These are phyloP conservation scores for Stichopus horrens DNA, from an alignment of 53 echinoderm and acorn worm species.

Conservation along the genomic window DNA sequence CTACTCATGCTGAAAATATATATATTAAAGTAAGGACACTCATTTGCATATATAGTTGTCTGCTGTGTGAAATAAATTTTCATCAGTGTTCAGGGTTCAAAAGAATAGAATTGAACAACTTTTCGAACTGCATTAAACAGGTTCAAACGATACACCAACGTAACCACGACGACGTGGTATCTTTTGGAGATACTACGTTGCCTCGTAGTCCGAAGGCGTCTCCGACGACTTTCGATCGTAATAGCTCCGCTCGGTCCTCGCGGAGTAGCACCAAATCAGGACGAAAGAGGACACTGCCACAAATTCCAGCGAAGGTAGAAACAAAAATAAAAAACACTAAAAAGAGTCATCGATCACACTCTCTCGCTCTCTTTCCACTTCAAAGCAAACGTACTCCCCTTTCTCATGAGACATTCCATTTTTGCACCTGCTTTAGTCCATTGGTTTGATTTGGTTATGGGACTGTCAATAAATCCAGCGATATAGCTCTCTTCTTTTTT, in stretches of 20 bases:
- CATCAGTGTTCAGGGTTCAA: no score
- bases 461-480: background rate
- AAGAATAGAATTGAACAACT: no score
- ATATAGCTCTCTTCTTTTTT: background rate
- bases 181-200: background rate
- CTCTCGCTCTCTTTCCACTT: background rate
- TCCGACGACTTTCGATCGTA: slow-evolving; percentile 23
- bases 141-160: background rate
- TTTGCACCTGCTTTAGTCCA: no score
- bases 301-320: slow-evolving; percentile 70
- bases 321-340: background rate
- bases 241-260: slow-evolving; percentile 39
- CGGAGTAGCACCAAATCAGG: slow-evolving; percentile 61
- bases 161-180: background rate
- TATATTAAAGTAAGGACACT: no score
- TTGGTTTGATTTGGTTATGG: no score
- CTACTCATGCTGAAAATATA: no score
- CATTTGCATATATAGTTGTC: no score
- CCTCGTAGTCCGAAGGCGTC: background rate
- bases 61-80: no score
- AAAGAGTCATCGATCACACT: background rate
- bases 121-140: background rate
- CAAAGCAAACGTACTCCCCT: no score
- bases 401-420: no score
- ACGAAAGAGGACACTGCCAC: slow-evolving; percentile 74